Base-by-base conservation (phyloP, 2,797 vertebrate species). In the Champsocephalus gunnari region DNA sequence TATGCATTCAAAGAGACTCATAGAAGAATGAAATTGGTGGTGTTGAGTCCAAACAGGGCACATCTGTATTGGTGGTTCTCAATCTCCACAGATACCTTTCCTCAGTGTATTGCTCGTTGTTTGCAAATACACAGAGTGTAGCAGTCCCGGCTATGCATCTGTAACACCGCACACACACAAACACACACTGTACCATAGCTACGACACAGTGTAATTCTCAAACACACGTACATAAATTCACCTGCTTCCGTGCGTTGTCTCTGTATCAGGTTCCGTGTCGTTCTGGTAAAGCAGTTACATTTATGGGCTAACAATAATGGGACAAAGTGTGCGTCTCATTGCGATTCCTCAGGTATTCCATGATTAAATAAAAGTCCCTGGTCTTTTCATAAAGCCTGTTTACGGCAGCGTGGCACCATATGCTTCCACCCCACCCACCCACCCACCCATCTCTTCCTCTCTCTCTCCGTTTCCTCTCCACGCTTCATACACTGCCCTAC, bases 371-470 rank as follows among this genome's bases (percentile, higher is more conserved):
- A 96, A 95, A 89, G 94, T 96, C 96, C 89, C 93, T 86, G 89
- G 94, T 92, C 95, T 95, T 96, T 96, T 96, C 95, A 95, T 96
- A 95, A 96, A 93, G 93, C 94, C 91, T 94, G 92, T 94, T 95
- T 94, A 95, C 95, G 94, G 94, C 93, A 93, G 71, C 90, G 86
- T 91, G 89, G 89, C 90, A 92, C 92, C 93, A 88, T 93, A 90
- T 95, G 93, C 83, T 87, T 85, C 80, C 84, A 89, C 77, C 24
- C 24, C 24, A 28, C 86, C 81, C 24, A 4, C 86, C 81, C 24
- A 28, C 86, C 81, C 85, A 75, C 84, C 77, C 66, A 70, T 77
- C 79, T 82, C 63, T 51, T 44, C 41, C 61, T 58, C 63, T 75
- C 51, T 62, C 70, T 57, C 75, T 74, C 69, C 58, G 32, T 58